These are phyloP conservation scores for Bubo blakistoni DNA, from an alignment of 2,113 vertebrate species.

Conservation along the genomic window DNA sequence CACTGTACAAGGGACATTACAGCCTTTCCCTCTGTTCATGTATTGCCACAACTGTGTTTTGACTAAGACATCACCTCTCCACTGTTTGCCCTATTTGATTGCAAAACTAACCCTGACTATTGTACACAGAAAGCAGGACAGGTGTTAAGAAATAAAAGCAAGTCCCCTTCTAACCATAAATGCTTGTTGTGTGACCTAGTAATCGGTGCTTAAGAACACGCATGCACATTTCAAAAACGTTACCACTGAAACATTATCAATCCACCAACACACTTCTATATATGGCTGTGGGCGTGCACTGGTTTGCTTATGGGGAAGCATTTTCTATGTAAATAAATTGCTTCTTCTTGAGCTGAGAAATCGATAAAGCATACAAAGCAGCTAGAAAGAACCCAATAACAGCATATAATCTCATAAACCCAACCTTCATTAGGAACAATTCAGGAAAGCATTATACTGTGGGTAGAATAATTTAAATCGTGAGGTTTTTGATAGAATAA, in stretches of 20 bases:
- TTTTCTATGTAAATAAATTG: conserved; percentile 59
- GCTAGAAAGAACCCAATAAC: conserved; percentile 49
- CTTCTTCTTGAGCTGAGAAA: conserved; percentile 56
- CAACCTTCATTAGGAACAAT: conserved; percentile 58
- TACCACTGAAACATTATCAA: neutral
- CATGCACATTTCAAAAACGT: neutral
- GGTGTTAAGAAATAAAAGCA: neutral
- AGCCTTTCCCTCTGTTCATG: neutral
- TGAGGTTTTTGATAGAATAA: conserved; percentile 27
- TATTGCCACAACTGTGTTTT: neutral
- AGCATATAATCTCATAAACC: conserved; percentile 39
- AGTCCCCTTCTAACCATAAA: neutral
- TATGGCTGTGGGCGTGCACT: neutral
- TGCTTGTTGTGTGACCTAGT: neutral
- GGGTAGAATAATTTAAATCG: conserved; percentile 58
- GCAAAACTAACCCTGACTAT: neutral
- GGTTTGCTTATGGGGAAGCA: conserved; percentile 28
- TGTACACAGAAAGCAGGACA: fast-evolving
- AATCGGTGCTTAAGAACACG: neutral
- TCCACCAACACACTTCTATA: conserved; percentile 10
- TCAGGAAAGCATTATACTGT: conserved; percentile 22
- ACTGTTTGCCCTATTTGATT: neutral
- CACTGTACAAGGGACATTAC: neutral
- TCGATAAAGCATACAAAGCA: conserved; percentile 46
- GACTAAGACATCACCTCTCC: neutral